Base-by-base conservation (phyloP, 2,888 invertebrate genomes). In the Coelopa pilipes region DNA sequence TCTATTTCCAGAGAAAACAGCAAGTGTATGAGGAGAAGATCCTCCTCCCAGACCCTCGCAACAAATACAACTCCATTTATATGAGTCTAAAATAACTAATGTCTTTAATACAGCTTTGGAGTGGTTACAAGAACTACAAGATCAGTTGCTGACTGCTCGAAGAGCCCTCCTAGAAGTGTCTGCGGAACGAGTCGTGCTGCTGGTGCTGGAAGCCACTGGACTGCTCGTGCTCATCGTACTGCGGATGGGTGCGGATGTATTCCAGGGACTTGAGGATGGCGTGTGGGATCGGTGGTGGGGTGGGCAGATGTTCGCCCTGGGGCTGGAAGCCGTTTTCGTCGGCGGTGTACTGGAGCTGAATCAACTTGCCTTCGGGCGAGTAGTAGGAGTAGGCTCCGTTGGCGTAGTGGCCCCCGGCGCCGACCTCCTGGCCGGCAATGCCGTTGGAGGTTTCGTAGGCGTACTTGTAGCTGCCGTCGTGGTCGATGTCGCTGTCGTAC, bases 401-500 rank as follows among this genome's bases (percentile, higher is more conserved):
- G 21, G 88, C 90, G 7, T 81, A 78, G 80, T 89, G 88, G 82
- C 89, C 89, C 79, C 91, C 85, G n/a, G 78, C 80, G 78, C 92
- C 92, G 1, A 80, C 76, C 80, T 91, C 91, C 79, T 90, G 88
- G 13, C 83, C 91, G 0, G 80, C 53, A 81, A 92, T 92, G 17
- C 92, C 92, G 80, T 92, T 92, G 69, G 87, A 88, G 77, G 92
- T 91, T 75, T 90, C 86, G 78, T 82, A 91, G 0, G 17, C 13
- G 80, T 82, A 89, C 0, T 80, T 60, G 86, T 85, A 91, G n/a
- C 78, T 71, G 0, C 87, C 83, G 74, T 90, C 90, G 13, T 80
- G 81, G 7, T 76, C 55, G 57, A 86, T 76, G 19, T 83, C 77
- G 53, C 63, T 76, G 0, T 47, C 59, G 19, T 72, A 65, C 24